phyloP scores from a whole-genome alignment of 2,113 vertebrate genomes.

The Rhinichthys klamathensis region DNA sequence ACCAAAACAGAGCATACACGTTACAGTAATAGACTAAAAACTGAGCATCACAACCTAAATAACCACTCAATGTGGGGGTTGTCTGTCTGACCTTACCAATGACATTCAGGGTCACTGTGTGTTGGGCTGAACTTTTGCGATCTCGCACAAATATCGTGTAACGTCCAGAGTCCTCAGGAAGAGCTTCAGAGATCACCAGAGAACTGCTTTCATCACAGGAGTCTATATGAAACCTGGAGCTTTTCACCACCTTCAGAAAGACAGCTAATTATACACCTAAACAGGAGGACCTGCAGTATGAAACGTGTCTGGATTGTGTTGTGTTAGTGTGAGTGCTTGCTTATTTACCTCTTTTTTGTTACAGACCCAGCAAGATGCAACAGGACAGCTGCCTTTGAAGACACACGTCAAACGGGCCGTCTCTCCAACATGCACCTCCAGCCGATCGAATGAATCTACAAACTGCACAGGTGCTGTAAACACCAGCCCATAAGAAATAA shows the following conservation, averaged over 20 bases:
- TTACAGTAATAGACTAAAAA: too few species aligned
- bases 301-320: background rate
- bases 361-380: slow-evolving; percentile 77
- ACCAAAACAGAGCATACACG: too few species aligned
- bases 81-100: slow-evolving; percentile 67
- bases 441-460: slow-evolving; percentile 61
- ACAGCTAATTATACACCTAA: background rate
- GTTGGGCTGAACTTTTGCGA: slow-evolving; percentile 71
- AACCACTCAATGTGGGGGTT: too few species aligned
- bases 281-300: background rate
- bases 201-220: slow-evolving; percentile 66
- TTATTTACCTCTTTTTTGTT: slow-evolving; percentile 75
- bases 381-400: slow-evolving; percentile 70
- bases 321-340: background rate
- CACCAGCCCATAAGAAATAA: background rate
- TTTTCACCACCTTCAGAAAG: slow-evolving; percentile 66
- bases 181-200: slow-evolving; percentile 69
- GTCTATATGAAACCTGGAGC: slow-evolving; percentile 68
- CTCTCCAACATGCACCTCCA: slow-evolving; percentile 71
- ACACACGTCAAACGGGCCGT: slow-evolving; percentile 65
- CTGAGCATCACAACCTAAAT: background rate
- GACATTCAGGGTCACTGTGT: slow-evolving; percentile 72
- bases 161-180: slow-evolving; percentile 69
- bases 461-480: slow-evolving; percentile 69
- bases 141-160: slow-evolving; percentile 74